phyloP scores from a whole-genome alignment of 2,113 vertebrate species.

The Orthonyx spaldingii region DNA sequence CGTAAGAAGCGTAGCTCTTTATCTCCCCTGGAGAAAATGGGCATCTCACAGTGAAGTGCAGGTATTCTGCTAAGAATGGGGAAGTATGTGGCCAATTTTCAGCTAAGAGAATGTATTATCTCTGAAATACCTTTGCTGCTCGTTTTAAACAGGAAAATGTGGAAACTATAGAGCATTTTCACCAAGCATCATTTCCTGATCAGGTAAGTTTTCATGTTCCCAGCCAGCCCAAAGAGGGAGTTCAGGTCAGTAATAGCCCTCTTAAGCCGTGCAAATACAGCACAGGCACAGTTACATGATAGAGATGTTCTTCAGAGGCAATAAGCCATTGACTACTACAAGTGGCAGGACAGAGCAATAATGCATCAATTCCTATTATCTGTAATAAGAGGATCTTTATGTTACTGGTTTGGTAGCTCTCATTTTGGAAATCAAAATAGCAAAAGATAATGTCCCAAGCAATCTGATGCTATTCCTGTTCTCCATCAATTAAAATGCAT shows the following conservation, averaged over 20 bases:
- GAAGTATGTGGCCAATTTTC: neutral
- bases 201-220: neutral
- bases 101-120: neutral
- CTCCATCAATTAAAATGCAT: neutral
- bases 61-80: neutral
- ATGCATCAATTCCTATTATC: neutral
- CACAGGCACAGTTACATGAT: neutral
- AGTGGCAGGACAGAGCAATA: neutral
- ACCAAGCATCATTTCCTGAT: neutral
- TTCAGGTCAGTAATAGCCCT: neutral
- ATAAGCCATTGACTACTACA: neutral
- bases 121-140: neutral
- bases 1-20: neutral
- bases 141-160: neutral
- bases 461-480: accelerated
- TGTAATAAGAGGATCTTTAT: neutral
- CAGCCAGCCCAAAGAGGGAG: neutral
- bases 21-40: neutral
- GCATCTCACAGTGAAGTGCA: neutral
- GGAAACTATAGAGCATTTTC: neutral
- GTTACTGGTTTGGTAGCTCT: neutral
- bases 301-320: neutral
- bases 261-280: neutral
- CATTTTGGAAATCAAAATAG: neutral
- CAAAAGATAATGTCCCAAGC: neutral